Percentiles rank a stretch among this genome's conserved stretches.
Evolutionary conservation across 2,888 invertebrate genomes (phyloP).

Genomic region (Chrysina gloriosa): DNA sequence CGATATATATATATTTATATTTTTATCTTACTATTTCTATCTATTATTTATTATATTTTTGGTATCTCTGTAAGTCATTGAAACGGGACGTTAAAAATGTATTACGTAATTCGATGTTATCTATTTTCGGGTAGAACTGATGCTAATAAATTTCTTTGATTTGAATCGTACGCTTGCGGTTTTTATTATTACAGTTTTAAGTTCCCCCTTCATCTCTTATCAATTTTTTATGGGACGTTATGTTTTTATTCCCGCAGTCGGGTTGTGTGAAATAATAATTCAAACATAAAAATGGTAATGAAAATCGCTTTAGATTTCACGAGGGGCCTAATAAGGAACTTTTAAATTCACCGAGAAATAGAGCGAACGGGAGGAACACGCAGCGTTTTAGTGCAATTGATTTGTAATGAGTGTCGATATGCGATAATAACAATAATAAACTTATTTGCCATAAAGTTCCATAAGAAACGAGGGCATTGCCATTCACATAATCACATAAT

Average conservation of each 20-base stretch:
- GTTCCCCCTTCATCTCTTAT: constrained; percentile 19
- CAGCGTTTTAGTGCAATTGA: too few species aligned
- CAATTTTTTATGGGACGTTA: constrained; percentile 12
- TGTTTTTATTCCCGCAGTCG: not conserved
- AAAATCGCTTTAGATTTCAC: not conserved
- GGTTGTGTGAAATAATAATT: constrained; percentile 3
- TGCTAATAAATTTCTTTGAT: constrained; percentile 63
- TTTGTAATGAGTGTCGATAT: too few species aligned
- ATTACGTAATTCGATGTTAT: constrained; percentile 61
- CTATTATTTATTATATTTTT: constrained; percentile 11
- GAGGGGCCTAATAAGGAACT: not conserved
- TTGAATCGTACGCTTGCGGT: constrained; percentile 54
- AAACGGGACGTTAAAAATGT: constrained; percentile 55
- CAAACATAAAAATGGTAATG: not conserved
- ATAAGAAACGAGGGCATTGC: too few species aligned
- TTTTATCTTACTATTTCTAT: not conserved
- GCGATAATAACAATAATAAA: too few species aligned
- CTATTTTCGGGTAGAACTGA: constrained; percentile 60
- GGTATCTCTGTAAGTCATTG: constrained; percentile 19
- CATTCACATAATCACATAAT: too few species aligned
- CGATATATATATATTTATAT: not conserved
- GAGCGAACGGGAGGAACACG: too few species aligned
- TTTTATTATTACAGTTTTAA: constrained; percentile 33
- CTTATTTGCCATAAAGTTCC: too few species aligned
- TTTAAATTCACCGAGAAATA: too few species aligned